phyloP scores from a whole-genome alignment of 2,113 vertebrate genomes.

The Paedocypris sp. region DNA sequence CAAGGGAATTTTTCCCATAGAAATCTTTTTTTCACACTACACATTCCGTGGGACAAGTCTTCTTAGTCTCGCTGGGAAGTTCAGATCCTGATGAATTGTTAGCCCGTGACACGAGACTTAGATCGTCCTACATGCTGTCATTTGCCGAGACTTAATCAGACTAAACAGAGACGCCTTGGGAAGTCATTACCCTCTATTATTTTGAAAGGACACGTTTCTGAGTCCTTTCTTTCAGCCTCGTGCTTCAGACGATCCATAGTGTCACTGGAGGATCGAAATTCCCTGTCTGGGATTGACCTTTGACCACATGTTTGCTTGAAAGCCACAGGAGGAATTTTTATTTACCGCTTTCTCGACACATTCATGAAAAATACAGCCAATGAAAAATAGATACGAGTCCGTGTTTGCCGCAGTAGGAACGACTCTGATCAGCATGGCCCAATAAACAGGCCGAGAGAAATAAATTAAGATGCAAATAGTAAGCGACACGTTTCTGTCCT shows the following conservation, averaged over 20 bases:
- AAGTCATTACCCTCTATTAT: conserved; percentile 43
- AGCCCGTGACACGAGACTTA: conserved; percentile 14
- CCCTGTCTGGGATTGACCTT: conserved; percentile 36
- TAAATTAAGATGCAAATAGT: conserved; percentile 4
- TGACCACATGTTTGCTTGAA: conserved; percentile 40
- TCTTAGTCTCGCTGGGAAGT: no score
- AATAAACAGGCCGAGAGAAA: not conserved
- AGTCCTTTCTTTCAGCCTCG: conserved; percentile 23
- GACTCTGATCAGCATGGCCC: not conserved
- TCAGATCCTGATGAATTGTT: no score
- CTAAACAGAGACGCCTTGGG: conserved; percentile 37
- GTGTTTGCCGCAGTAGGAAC: not conserved
- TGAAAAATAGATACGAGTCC: not conserved
- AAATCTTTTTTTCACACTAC: no score
- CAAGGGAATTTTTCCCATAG: no score
- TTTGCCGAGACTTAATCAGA: conserved; percentile 34
- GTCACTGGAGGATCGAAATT: conserved; percentile 30
- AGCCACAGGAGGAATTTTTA: conserved; percentile 20
- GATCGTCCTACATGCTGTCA: conserved; percentile 25
- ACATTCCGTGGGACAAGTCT: no score
- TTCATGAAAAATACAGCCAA: not conserved
- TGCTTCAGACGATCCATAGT: conserved; percentile 30
- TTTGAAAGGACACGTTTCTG: conserved; percentile 41
- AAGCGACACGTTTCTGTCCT: not conserved
- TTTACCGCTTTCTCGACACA: conserved; percentile 14